These are phyloP conservation scores for Luehdorfia chinensis DNA, from an alignment of 1,140 invertebrate genomes.

Conservation along the genomic window DNA sequence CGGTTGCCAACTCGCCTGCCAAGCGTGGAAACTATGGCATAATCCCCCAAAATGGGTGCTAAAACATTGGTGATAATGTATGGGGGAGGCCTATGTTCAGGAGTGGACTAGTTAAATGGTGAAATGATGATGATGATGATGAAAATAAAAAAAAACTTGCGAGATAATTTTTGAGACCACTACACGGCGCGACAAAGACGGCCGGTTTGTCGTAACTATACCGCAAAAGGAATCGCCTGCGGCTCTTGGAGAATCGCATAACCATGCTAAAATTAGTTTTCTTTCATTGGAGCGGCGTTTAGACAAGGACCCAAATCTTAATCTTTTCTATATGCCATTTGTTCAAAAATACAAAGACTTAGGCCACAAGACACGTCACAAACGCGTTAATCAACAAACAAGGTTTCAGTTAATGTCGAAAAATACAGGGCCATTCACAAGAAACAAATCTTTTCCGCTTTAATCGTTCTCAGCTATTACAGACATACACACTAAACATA, in stretches of 20 bases:
- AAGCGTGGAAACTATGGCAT: too few relatives aligned
- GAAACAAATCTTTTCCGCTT: too few relatives aligned
- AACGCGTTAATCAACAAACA: neutral
- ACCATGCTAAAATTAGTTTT: constrained; percentile 13
- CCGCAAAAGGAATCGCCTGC: constrained; percentile 6
- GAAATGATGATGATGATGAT: too few relatives aligned
- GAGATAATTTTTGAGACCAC: neutral
- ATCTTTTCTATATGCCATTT: constrained; percentile 10
- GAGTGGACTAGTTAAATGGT: too few relatives aligned
- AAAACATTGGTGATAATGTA: too few relatives aligned
- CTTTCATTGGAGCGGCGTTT: constrained; percentile 16
- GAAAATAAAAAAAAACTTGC: neutral
- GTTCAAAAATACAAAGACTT: constrained; percentile 15
- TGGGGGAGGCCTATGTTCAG: too few relatives aligned
- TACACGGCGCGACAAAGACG: neutral
- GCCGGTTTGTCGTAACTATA: neutral
- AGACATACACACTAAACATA: too few relatives aligned
- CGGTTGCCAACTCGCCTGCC: too few relatives aligned
- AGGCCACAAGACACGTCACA: neutral
- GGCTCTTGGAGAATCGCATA: constrained; percentile 8
- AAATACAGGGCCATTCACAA: too few relatives aligned
- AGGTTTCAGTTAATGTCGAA: too few relatives aligned
- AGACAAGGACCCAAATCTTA: constrained; percentile 2
- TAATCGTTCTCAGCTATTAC: too few relatives aligned
- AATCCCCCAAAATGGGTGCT: too few relatives aligned